Evolutionary conservation across 2,797 vertebrate genomes (phyloP), one percentile per base, ranked within the genome.

Genomic region (Gouania willdenowi): DNA sequence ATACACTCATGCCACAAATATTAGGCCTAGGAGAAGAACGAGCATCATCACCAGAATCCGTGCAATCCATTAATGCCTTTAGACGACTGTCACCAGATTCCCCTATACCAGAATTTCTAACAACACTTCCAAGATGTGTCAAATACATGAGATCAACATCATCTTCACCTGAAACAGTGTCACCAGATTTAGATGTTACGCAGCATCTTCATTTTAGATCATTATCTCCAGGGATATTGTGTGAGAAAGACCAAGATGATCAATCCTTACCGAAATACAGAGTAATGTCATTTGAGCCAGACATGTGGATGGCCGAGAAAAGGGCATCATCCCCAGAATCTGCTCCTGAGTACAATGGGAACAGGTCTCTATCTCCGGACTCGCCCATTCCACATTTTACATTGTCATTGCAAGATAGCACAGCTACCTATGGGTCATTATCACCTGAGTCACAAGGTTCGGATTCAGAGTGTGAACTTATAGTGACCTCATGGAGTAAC

Each of bases 301-400:
- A 33, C 1, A 23, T 61, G 8, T 6, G 32, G 26, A 35, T 64
- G 7, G 9, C 6, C 40, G 65, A 72, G 3, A 36, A 30, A 22
- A 79, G 72, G 64, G 39, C 63, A 2, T 79, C 66, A 19, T 87
- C 84, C 52, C 77, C 81, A 37, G 81, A 84, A 25, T 86, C 83
- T 1, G n/a, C 67, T 46, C 22, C 17, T 6, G 81, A 82, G 17
- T 33, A 73, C 1, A 47, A 54, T 21, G 51, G 68, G 23, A 70
- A 52, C 29, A 67, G 70, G 26, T 41, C 54, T 1, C 56, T 87
- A 2, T 83, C 84, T 55, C 77, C 83, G 27, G 83, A 85, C 56
- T 85, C 81, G 3, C 76, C 82, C 2, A 23, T 83, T 8, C 81
- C 75, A 45, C 81, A 81, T 34, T 83, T 78, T 51, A 2, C 43